Evolutionary conservation across 2,888 invertebrate genomes (phyloP).

Genomic region (Epinotia nisella): DNA sequence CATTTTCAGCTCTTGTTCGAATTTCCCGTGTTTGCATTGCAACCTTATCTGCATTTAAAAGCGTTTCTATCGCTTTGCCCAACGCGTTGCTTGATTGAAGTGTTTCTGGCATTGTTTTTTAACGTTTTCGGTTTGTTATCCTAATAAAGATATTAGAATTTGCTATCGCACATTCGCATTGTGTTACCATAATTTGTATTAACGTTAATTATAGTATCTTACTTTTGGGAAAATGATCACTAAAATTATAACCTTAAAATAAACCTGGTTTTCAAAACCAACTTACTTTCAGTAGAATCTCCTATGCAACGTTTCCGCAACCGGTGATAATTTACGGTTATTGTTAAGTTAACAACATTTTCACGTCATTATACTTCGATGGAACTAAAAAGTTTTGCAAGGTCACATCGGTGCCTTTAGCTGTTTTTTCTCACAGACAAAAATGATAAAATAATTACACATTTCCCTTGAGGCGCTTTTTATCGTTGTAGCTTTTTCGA

Average conservation of each 20-base stretch:
- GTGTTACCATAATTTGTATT: neutral
- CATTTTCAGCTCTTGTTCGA: constrained; percentile 32
- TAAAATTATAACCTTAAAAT: no score
- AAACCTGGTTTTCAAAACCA: no score
- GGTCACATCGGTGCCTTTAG: no score
- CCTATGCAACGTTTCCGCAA: neutral
- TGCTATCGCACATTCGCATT: neutral
- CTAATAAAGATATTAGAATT: neutral
- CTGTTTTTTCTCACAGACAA: no score
- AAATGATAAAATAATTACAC: no score
- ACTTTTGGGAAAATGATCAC: neutral
- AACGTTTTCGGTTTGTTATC: neutral
- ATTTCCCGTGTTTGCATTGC: constrained; percentile 35
- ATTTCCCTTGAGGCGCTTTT: no score
- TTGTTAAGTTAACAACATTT: no score
- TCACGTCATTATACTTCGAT: no score
- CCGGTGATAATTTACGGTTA: no score
- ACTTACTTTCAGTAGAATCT: no score
- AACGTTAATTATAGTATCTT: neutral
- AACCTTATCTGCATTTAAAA: constrained; percentile 42
- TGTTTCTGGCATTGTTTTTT: constrained; percentile 14
- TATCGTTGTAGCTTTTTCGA: no score
- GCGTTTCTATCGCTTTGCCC: constrained; percentile 27
- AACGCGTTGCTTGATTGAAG: constrained; percentile 30
- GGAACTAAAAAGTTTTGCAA: no score